Evolutionary conservation across 2,797 vertebrate species (phyloP).

Genomic region (Luscinia luscinia): DNA sequence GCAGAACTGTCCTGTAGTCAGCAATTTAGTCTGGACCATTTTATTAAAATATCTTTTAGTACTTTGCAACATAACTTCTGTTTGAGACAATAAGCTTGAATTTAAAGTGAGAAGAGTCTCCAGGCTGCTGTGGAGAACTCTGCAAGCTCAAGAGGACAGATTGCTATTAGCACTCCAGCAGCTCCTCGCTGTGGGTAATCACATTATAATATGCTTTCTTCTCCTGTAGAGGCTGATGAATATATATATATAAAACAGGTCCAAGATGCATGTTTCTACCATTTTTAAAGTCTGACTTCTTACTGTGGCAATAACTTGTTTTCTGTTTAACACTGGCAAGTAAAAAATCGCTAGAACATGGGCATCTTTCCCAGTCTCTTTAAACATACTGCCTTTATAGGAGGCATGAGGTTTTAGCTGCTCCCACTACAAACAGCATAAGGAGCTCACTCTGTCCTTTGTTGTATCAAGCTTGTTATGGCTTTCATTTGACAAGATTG

Average conservation of each 20-base stretch:
- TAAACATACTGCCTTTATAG: conserved; percentile 33
- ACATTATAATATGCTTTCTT: conserved; percentile 7
- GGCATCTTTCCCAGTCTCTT: conserved; percentile 55
- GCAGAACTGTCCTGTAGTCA: conserved; percentile 46
- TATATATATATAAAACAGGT: background rate
- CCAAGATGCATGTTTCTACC: background rate
- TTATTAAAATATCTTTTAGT: conserved; percentile 25
- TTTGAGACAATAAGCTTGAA: background rate
- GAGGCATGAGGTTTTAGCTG: conserved; percentile 15
- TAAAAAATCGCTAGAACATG: conserved; percentile 31
- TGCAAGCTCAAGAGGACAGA: conserved; percentile 3
- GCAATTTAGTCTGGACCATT: conserved; percentile 19
- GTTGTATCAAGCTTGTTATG: conserved; percentile 30
- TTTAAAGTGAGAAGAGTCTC: background rate
- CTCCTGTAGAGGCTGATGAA: background rate
- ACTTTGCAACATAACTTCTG: background rate
- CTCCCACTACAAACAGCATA: conserved; percentile 50
- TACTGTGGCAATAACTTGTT: conserved; percentile 28
- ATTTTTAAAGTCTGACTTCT: conserved; percentile 12
- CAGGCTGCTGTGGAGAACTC: background rate
- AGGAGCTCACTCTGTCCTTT: conserved; percentile 52
- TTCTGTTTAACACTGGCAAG: conserved; percentile 28
- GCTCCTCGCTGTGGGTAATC: conserved; percentile 13
- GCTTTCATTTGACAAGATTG: conserved; percentile 38
- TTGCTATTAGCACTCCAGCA: conserved; percentile 27